These are phyloP conservation scores for Tribolium castaneum DNA, from an alignment of 1,140 invertebrate species.

Conservation along the genomic window DNA sequence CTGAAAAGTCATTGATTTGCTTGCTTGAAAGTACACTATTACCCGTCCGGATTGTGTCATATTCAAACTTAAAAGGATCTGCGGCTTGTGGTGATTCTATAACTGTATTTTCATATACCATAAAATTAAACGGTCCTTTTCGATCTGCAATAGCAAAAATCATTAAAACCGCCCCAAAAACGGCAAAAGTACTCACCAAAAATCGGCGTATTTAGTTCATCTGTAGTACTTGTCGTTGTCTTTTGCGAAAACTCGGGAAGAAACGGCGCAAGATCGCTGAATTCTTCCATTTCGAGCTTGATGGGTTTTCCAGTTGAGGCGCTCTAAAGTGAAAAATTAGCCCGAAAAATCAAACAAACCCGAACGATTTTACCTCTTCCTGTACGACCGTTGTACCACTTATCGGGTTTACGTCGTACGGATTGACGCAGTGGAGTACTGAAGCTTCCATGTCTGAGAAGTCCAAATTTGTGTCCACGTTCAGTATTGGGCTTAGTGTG, in stretches of 20 bases:
- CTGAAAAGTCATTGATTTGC: conserved; percentile 34
- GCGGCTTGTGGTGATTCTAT: conserved; percentile 28
- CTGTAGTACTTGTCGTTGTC: conserved; percentile 46
- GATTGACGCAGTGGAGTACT: conserved; percentile 48
- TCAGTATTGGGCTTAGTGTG: conserved; percentile 14
- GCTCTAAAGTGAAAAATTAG: not conserved
- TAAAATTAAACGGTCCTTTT: conserved; percentile 44
- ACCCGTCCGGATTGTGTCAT: conserved; percentile 21
- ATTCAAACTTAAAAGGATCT: conserved; percentile 42
- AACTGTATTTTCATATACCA: conserved; percentile 34
- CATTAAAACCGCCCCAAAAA: not conserved
- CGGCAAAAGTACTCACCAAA: conserved; percentile 48
- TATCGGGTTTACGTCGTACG: conserved; percentile 50
- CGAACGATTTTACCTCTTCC: conserved; percentile 25
- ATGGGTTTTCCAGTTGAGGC: not conserved
- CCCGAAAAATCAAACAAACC: not conserved
- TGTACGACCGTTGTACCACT: not conserved
- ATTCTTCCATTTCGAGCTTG: conserved; percentile 58
- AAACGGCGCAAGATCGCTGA: conserved; percentile 53
- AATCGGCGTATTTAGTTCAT: conserved; percentile 57
- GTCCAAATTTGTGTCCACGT: conserved; percentile 40
- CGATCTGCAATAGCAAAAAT: conserved; percentile 27
- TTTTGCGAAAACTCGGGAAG: conserved; percentile 24
- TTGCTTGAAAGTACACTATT: conserved; percentile 38
- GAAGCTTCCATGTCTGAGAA: conserved; percentile 47